phyloP scores from a whole-genome alignment of 2,888 invertebrate species.

The Pelosia muscerda region DNA sequence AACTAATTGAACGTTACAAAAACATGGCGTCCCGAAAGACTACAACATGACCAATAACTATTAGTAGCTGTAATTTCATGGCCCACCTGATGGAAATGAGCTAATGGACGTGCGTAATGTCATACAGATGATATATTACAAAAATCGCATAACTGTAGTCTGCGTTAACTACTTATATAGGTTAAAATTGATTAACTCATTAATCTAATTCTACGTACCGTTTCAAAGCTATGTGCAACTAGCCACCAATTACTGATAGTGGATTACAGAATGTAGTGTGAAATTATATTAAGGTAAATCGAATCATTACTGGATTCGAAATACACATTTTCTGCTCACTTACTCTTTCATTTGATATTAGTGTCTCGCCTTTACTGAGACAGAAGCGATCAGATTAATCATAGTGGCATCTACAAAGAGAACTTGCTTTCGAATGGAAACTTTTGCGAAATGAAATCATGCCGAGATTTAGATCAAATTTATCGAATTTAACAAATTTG shows the following conservation, averaged over 20 bases:
- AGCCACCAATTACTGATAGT: neutral
- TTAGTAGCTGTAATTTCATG: no score
- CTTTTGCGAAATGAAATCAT: slow-evolving; percentile 1
- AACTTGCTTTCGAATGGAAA: neutral
- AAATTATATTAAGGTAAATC: neutral
- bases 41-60: no score
- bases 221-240: no score
- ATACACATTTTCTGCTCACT: neutral
- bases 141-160: no score
- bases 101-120: no score
- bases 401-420: neutral
- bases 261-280: neutral
- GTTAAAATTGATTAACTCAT: no score
- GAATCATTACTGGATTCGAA: neutral
- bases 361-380: neutral
- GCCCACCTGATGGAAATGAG: no score
- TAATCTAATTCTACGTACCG: no score
- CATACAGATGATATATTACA: no score
- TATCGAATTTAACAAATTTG: neutral
- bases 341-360: neutral
- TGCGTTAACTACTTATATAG: no score
- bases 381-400: neutral
- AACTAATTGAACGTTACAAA: no score
- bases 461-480: neutral
- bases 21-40: no score